phyloP scores from a whole-genome alignment of 2,797 vertebrate genomes.

The Molossus alvarezi region DNA sequence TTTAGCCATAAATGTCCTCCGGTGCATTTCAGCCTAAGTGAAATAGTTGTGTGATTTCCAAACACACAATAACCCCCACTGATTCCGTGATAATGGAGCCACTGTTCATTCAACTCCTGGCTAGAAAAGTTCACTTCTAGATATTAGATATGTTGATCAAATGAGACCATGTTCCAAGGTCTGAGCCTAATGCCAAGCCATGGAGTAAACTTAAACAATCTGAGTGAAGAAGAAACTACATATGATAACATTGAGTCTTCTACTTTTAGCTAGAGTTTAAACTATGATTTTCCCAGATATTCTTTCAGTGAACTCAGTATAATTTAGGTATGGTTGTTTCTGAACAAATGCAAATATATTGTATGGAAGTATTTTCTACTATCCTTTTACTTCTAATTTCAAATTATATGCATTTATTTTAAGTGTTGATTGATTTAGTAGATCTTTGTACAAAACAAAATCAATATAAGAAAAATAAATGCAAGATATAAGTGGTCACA shows the following conservation, averaged over 20 bases:
- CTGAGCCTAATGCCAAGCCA: not conserved
- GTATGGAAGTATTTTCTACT: not conserved
- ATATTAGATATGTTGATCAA: not conserved
- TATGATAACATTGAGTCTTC: fast-evolving
- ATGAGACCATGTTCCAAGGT: not conserved
- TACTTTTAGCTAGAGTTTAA: not conserved
- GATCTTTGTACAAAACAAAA: constrained; percentile 69
- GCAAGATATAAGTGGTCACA: constrained; percentile 25
- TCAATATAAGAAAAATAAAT: constrained; percentile 77
- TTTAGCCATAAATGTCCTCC: not conserved
- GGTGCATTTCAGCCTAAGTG: not conserved
- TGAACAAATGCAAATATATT: not conserved
- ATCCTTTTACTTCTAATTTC: not conserved
- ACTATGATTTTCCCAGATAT: not conserved
- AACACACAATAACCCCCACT: fast-evolving
- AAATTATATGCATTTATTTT: constrained; percentile 53
- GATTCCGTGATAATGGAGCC: fast-evolving
- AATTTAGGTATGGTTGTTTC: not conserved
- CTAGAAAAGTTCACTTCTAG: not conserved
- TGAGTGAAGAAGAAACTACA: not conserved
- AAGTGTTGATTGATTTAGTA: constrained; percentile 74
- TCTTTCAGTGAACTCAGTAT: not conserved
- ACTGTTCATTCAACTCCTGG: not conserved
- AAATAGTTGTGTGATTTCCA: not conserved
- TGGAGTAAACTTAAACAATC: not conserved